These are phyloP conservation scores for Rhinogobius similis DNA, from an alignment of 2,113 vertebrate species.

Conservation along the genomic window DNA sequence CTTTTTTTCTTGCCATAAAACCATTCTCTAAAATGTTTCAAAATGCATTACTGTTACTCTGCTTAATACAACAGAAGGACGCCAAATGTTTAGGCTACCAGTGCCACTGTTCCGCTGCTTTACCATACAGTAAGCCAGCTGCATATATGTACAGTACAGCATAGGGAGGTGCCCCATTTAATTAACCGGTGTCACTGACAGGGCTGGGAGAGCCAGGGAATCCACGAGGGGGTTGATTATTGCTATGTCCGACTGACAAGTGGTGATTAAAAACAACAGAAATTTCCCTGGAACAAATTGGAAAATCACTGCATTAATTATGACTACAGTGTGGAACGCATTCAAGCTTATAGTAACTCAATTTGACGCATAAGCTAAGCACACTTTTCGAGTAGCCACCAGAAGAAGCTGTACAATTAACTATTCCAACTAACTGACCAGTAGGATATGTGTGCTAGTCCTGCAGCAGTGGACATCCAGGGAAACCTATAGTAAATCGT, in stretches of 20 bases:
- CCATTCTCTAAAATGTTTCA: not conserved
- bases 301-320: conserved; percentile 17
- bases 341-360: not conserved
- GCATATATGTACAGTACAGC: conserved; percentile 1
- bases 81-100: not conserved
- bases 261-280: conserved; percentile 3
- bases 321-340: not conserved
- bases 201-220: not conserved
- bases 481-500: conserved; percentile 45
- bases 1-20: not conserved
- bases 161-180: conserved; percentile 8
- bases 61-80: too few species aligned
- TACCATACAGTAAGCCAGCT: conserved; percentile 3
- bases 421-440: conserved; percentile 40
- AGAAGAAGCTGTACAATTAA: conserved; percentile 28
- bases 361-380: not conserved
- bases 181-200: conserved; percentile 7
- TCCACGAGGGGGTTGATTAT: conserved; percentile 15
- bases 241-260: not conserved
- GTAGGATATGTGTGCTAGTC: conserved; percentile 56
- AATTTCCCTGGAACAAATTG: not conserved
- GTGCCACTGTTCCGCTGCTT: conserved; percentile 1
- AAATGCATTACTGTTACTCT: not conserved
- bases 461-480: conserved; percentile 66
- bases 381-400: conserved; percentile 7